Base-by-base conservation (phyloP, 1,140 invertebrate species). In the Teleopsis dalmanni region DNA sequence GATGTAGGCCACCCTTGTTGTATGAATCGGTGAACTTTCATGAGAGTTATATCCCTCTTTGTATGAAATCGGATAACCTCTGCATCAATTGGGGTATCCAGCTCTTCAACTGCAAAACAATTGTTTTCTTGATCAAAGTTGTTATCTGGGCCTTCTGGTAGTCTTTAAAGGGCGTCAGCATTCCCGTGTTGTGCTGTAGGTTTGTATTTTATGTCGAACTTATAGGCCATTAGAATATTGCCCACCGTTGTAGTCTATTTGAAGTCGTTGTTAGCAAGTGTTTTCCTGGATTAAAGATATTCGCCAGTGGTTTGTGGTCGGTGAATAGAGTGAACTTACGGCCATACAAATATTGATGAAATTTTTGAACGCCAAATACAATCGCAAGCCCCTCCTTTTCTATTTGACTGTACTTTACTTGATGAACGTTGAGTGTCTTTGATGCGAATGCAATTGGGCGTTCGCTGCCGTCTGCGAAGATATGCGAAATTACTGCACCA, bases 301-400 rank as follows among this genome's bases (percentile, higher is more conserved):
- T 36, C 11, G 62, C 31, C 25, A 76, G 52, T 3, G 74, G 73
- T 27, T 72, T 70, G 48, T 77, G 72, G 50, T 78, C 74, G 5
- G 75, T 77, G 11, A 61, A 42, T 2, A 78, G 46, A 2, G 50
- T 71, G 22, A 41, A 41, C 22, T 10, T 22, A 21, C 58, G 33
- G 2, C 58, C 54, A 46, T 62, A 68, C 13, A 78, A 48, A 57
- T 71, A 78, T 26, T 64, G 56, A 41, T 64, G 47, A 54, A 75
- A 76, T 47, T 73, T 65, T 42, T 68, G 58, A 13, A 73, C 59
- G 1, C 66, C 73, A 57, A 59, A 70, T n/a, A 75, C 53, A 18
- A 77, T 62, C 1, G 74, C 68, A 27, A 76, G 55, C 31, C 61
- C 62, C 64, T 78, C 75, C 52, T 71, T 71, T 46, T 62, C 58